Percentiles rank a stretch among this genome's conserved stretches.
Evolutionary conservation across 2,888 invertebrate species (phyloP).

Genomic region (Euclidia mi): DNA sequence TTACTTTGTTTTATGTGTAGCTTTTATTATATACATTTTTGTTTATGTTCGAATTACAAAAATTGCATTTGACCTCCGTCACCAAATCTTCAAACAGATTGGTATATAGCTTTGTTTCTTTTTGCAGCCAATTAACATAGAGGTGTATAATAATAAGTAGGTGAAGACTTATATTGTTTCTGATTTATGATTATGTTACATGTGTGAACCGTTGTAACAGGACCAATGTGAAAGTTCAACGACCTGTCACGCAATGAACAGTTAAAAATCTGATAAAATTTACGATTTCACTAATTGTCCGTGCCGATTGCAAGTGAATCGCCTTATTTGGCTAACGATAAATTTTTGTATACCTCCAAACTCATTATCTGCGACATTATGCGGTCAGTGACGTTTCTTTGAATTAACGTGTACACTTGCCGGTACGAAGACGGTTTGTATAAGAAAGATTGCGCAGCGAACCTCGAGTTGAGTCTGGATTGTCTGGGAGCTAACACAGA

Average conservation of each 20-base stretch:
- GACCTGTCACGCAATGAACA: slow-evolving; percentile 56
- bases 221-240: slow-evolving; percentile 62
- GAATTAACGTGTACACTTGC: slow-evolving; percentile 40
- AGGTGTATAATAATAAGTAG: slow-evolving; percentile 7
- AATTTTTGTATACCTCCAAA: slow-evolving; percentile 57
- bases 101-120: background rate
- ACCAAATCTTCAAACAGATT: background rate
- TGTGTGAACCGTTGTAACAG: slow-evolving; percentile 70
- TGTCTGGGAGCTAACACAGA: slow-evolving; percentile 69
- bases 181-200: slow-evolving; percentile 58
- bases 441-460: slow-evolving; percentile 63
- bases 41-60: background rate
- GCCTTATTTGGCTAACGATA: slow-evolving; percentile 58
- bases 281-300: slow-evolving; percentile 49
- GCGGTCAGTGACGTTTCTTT: slow-evolving; percentile 69
- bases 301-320: slow-evolving; percentile 55
- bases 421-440: slow-evolving; percentile 54
- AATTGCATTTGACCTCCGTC: background rate
- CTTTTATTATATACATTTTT: background rate
- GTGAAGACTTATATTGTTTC: slow-evolving; percentile 57
- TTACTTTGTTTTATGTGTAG: slow-evolving; percentile 1
- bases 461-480: slow-evolving; percentile 64
- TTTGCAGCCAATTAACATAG: background rate
- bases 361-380: slow-evolving; percentile 67
- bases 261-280: slow-evolving; percentile 56